Evolutionary conservation across 2,888 invertebrate species (phyloP).

Genomic region (Arge pagana): DNA sequence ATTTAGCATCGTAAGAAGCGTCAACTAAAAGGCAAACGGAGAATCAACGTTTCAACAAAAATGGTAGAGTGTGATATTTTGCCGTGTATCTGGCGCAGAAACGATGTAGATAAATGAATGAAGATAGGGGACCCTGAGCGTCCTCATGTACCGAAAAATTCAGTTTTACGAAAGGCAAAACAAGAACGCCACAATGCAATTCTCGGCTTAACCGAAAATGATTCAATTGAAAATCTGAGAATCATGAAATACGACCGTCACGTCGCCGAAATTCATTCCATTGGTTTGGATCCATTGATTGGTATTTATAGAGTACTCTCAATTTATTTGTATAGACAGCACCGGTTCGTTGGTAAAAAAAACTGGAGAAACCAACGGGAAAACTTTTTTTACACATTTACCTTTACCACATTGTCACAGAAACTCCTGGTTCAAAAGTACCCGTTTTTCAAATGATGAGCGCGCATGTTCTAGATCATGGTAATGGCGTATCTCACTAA

Average conservation of each 20-base stretch:
- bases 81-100: slow-evolving; percentile 29
- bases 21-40: slow-evolving; percentile 27
- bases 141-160: slow-evolving; percentile 20
- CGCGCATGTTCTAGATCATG: slow-evolving; percentile 18
- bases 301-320: slow-evolving; percentile 26
- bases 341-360: slow-evolving; percentile 25
- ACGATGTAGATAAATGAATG: slow-evolving; percentile 28
- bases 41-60: slow-evolving; percentile 22
- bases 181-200: slow-evolving; percentile 9
- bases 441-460: slow-evolving; percentile 14
- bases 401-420: slow-evolving; percentile 10
- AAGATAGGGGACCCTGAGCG: slow-evolving; percentile 27
- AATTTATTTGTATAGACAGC: slow-evolving; percentile 23
- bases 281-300: slow-evolving; percentile 26
- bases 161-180: slow-evolving; percentile 24
- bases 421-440: slow-evolving; percentile 3
- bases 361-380: slow-evolving; percentile 8
- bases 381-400: slow-evolving; percentile 9
- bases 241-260: slow-evolving; percentile 26
- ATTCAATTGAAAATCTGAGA: slow-evolving; percentile 23
- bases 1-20: slow-evolving; percentile 24
- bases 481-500: slow-evolving; percentile 20
- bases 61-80: background rate
- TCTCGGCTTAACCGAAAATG: slow-evolving; percentile 11
- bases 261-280: slow-evolving; percentile 20